Conservation (phyloP, 2,888 invertebrate genomes). For the Tetranychus truncatus region DNA sequence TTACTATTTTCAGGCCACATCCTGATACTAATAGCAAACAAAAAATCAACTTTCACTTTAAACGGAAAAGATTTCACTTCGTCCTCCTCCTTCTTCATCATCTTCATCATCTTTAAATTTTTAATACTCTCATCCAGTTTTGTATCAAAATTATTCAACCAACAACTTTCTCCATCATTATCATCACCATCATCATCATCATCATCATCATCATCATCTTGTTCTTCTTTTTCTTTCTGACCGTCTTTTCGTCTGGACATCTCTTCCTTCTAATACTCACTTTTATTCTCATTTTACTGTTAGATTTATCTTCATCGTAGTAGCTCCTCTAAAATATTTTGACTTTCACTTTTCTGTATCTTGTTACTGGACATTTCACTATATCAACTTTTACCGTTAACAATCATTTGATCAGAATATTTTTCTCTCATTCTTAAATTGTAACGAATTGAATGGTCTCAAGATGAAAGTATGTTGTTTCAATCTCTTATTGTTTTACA, state of each 20-base stretch:
- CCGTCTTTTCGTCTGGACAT: neutral
- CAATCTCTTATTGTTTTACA: too few relatives aligned
- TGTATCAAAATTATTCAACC: neutral
- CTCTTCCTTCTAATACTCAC: neutral
- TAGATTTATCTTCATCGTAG: too few relatives aligned
- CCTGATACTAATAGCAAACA: neutral
- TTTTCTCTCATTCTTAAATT: neutral
- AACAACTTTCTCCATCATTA: neutral
- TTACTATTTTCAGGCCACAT: slow-evolving; percentile 1
- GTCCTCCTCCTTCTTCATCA: neutral
- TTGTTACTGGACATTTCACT: neutral
- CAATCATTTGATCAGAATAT: neutral
- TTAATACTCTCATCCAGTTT: neutral
- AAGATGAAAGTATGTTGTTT: neutral
- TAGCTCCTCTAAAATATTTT: neutral
- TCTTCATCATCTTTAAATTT: neutral
- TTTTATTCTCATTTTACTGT: neutral
- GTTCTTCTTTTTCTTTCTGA: too few relatives aligned
- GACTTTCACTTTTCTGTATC: neutral
- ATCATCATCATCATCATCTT: neutral
- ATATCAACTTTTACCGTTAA: neutral
- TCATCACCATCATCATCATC: neutral
- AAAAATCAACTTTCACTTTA: neutral
- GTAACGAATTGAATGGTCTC: neutral
- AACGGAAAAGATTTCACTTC: neutral